Conservation (phyloP, 2,113 vertebrate species). For the Stercorarius parasiticus region DNA sequence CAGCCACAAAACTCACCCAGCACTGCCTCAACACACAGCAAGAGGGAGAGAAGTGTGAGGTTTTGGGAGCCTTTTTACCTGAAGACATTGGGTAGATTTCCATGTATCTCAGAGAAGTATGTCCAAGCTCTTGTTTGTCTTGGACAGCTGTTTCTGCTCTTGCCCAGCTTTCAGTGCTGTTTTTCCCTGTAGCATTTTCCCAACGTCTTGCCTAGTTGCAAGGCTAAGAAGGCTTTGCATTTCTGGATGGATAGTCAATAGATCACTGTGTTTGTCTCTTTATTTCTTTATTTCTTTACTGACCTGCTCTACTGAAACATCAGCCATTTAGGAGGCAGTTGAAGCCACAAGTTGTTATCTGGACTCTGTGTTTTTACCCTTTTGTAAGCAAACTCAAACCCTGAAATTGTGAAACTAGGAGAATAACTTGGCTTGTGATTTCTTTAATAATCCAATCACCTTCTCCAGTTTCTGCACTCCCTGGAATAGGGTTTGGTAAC, state of each 20-base stretch:
- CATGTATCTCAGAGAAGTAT: rapidly evolving
- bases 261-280: not conserved
- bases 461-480: not conserved
- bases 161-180: not conserved
- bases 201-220: not conserved
- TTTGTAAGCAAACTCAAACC: not conserved
- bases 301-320: not conserved
- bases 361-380: not conserved
- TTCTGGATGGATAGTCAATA: not conserved
- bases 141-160: not conserved
- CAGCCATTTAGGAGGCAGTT: not conserved
- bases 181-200: not conserved
- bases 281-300: not conserved
- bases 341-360: rapidly evolving
- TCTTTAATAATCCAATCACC: not conserved
- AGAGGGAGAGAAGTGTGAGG: not conserved
- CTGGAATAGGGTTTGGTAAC: not conserved
- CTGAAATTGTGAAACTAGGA: not conserved
- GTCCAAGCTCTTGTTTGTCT: not conserved
- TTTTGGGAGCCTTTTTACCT: not conserved
- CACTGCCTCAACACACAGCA: not conserved
- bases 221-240: not conserved
- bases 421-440: not conserved
- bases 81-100: not conserved
- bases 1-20: not conserved